Conservation (phyloP, 2,113 vertebrate species). For the Rhynchomys soricoides region DNA sequence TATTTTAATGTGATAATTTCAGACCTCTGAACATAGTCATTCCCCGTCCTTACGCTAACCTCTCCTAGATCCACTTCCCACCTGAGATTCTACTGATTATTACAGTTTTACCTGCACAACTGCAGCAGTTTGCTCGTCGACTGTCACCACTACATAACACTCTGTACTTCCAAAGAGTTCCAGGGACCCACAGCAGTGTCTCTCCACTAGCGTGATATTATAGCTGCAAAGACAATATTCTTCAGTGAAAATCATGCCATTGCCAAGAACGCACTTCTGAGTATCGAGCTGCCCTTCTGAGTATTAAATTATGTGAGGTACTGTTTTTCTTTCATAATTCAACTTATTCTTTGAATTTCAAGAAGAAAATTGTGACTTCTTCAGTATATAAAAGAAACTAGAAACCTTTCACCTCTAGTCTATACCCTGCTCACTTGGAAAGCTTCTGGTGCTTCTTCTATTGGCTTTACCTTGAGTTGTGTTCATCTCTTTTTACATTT, state of each 20-base stretch:
- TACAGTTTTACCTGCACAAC: conserved; percentile 91
- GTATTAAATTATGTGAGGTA: conserved; percentile 41
- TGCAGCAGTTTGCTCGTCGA: conserved; percentile 92
- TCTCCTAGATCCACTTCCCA: neutral
- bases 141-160: conserved; percentile 89
- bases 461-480: neutral
- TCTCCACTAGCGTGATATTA: conserved; percentile 92
- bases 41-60: neutral
- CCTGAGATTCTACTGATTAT: neutral
- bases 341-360: conserved; percentile 31
- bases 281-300: neutral
- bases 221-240: conserved; percentile 85
- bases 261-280: conserved; percentile 13
- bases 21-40: neutral
- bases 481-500: neutral
- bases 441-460: neutral
- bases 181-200: conserved; percentile 86
- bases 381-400: conserved; percentile 30
- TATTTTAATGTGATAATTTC: conserved; percentile 73
- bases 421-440: neutral
- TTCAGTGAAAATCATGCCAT: conserved; percentile 35
- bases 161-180: conserved; percentile 88
- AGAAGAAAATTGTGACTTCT: conserved; percentile 41
- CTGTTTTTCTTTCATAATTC: conserved; percentile 23
- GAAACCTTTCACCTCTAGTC: neutral